Base-by-base conservation (phyloP, 2,797 vertebrate species). In the Typhlichthys subterraneus region DNA sequence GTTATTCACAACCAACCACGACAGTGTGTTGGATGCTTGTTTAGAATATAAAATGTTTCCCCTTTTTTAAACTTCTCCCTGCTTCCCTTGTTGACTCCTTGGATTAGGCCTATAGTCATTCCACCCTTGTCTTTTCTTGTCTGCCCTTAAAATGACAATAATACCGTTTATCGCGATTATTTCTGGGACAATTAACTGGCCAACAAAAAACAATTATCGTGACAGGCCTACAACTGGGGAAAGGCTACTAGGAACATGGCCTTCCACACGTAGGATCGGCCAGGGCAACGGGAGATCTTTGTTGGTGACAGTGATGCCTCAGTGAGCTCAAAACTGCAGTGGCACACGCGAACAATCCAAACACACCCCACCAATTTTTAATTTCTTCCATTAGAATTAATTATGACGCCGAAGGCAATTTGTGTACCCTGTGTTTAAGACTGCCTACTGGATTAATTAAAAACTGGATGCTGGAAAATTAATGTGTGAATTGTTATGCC, bases 391-490 rank as follows among this genome's bases (percentile, higher is more conserved):
- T 94, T 94, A 95, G 93, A 92, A 94, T 90, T 93, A 93, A 95
- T 90, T 94, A 93, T 91, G 93, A 93, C 85, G 93, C 92, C 88
- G 88, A 90, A 92, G 91, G 92, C 91, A 93, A 94, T 94, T 94
- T 92, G 88, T 84, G 87, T 88, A 92, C 88, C 88, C 87, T 89
- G 85, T 87, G 91, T 91, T 92, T 93, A 94, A 94, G 92, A 90
- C 87, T 93, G 91, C 92, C 93, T 91, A 89, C 87, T 93, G 91
- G 89, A 92, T 93, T 94, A 95, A 96, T 95, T 95, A 94, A 95
- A 95, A 95, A 93, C 86, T 95, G 92, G 79, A 93, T 92, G 92
- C 88, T 89, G 89, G 89, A 94, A 94, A 93, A 93, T 87, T 89
- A 94, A 95, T 94, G 89, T 87, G 90, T 91, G 92, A 94, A 93